Percentiles rank a stretch among this genome's conserved stretches.
These are phyloP conservation scores for Neolamprologus sp. DNA, from an alignment of 2,113 vertebrate species.

Conservation along the genomic window DNA sequence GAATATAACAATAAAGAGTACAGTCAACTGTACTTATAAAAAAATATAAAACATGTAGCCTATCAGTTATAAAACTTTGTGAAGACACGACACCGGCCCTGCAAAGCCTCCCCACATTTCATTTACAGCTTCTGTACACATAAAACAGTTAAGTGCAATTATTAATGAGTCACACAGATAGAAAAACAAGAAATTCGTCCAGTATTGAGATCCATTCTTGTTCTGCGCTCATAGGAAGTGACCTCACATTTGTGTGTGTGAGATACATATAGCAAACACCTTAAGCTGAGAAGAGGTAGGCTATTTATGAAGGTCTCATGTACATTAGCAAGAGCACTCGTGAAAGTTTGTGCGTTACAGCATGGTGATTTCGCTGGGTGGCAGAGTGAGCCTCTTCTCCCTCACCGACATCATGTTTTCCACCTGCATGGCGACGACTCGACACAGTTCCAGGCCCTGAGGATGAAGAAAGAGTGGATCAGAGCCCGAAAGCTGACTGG, in stretches of 20 bases:
- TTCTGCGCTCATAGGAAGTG: not conserved
- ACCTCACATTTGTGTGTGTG: not conserved
- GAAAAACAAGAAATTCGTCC: not conserved
- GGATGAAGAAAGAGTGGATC: not conserved
- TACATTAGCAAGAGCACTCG: not conserved
- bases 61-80: slow-evolving; percentile 28
- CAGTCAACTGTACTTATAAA: not conserved
- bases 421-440: slow-evolving; percentile 87
- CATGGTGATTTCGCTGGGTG: slow-evolving; percentile 94
- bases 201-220: not conserved
- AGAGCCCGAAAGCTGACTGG: not conserved
- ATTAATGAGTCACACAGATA: not conserved
- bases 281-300: slow-evolving; percentile 28
- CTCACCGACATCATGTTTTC: slow-evolving; percentile 82
- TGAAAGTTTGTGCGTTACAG: slow-evolving; percentile 63
- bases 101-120: not conserved
- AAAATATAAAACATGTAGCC: slow-evolving; percentile 10
- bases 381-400: slow-evolving; percentile 85
- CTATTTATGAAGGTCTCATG: not conserved
- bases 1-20: not conserved
- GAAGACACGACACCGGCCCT: not conserved
- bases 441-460: slow-evolving; percentile 92
- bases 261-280: not conserved
- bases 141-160: not conserved
- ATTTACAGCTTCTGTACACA: not conserved